phyloP scores from a whole-genome alignment of 2,888 invertebrate genomes.

The Ctenicera cuprea region DNA sequence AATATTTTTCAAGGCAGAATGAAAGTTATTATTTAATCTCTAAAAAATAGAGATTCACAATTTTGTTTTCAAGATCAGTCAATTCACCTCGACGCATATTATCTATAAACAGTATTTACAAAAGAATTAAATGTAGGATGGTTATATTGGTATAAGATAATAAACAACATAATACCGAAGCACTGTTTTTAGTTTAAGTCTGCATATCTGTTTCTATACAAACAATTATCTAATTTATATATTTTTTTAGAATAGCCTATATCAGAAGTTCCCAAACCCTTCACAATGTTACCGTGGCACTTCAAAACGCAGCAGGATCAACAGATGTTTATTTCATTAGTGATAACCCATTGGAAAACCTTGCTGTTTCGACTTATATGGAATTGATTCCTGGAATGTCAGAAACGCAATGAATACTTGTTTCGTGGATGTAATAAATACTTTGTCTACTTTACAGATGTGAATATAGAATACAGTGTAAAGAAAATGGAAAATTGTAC shows the following conservation, averaged over 20 bases:
- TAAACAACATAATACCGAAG: too few relatives aligned
- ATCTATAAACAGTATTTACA: too few relatives aligned
- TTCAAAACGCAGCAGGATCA: conserved; percentile 67
- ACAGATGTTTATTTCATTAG: conserved; percentile 77
- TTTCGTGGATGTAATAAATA: conserved; percentile 38
- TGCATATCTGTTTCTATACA: too few relatives aligned
- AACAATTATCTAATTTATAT: too few relatives aligned
- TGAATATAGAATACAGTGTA: conserved; percentile 62
- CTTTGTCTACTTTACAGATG: conserved; percentile 61
- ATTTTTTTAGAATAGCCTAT: conserved; percentile 67
- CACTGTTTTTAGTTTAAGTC: too few relatives aligned
- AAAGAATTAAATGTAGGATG: too few relatives aligned
- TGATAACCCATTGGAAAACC: conserved; percentile 70
- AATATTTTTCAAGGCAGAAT: too few relatives aligned
- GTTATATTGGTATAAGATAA: too few relatives aligned
- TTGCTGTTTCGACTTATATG: conserved; percentile 78
- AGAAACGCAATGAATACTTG: conserved; percentile 53
- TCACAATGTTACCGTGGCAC: conserved; percentile 67
- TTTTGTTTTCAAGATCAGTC: too few relatives aligned
- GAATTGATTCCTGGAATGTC: conserved; percentile 78
- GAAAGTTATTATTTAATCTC: too few relatives aligned
- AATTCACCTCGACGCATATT: too few relatives aligned
- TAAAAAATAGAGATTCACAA: too few relatives aligned
- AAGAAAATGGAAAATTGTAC: conserved; percentile 57
- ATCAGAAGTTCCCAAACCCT: conserved; percentile 64